phyloP scores from a whole-genome alignment of 2,113 vertebrate species.

The Asarcornis scutulata region DNA sequence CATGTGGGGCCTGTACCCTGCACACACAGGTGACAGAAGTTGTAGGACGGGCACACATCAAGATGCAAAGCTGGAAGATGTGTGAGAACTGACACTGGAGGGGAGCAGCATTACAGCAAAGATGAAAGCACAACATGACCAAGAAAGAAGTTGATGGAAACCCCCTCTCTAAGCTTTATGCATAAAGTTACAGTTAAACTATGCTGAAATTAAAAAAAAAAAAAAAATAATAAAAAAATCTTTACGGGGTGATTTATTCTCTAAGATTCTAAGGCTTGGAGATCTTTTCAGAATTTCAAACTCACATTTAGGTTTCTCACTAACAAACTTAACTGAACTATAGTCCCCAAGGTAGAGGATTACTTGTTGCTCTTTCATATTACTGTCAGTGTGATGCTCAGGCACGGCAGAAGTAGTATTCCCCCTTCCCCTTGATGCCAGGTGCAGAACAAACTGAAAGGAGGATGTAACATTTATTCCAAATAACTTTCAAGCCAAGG shows the following conservation, averaged over 20 bases:
- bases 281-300: not conserved
- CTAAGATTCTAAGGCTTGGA: not conserved
- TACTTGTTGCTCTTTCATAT: not conserved
- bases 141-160: not conserved
- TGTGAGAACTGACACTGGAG: slow-evolving; percentile 33
- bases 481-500: not conserved
- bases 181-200: not conserved
- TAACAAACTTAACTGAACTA: not conserved
- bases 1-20: not conserved
- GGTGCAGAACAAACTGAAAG: not conserved
- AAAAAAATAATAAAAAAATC: too few relatives aligned
- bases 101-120: slow-evolving; percentile 34
- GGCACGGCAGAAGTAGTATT: not conserved
- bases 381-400: rapidly evolving
- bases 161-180: not conserved
- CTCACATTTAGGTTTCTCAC: not conserved
- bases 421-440: not conserved
- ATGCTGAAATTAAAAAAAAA: not conserved
- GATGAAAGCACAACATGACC: slow-evolving; percentile 7
- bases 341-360: not conserved
- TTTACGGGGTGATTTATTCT: not conserved
- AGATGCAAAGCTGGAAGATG: slow-evolving; percentile 15
- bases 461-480: not conserved
- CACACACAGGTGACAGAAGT: slow-evolving; percentile 48
- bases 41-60: not conserved